Evolutionary conservation across 2,113 vertebrate genomes (phyloP).

Genomic region (Craseonycteris thonglongyai): DNA sequence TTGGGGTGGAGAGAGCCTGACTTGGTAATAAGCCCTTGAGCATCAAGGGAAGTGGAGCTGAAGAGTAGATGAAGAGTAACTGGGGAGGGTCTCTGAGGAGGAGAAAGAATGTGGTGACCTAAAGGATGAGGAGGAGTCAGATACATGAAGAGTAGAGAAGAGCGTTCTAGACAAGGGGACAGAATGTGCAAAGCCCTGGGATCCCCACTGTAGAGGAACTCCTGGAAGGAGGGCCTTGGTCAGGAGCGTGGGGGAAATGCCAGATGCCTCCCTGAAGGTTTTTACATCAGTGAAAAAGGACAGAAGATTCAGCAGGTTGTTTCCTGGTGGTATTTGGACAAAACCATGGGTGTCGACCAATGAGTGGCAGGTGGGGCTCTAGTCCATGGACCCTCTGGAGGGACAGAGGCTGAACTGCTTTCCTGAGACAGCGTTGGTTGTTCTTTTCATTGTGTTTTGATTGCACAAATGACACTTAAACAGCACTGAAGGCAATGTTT

Average conservation of each 20-base stretch:
- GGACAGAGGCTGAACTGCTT: background rate
- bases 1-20: background rate
- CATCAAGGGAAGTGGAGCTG: background rate
- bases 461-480: slow-evolving; percentile 27
- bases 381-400: background rate
- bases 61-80: background rate
- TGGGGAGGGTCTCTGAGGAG: background rate
- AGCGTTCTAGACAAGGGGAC: background rate
- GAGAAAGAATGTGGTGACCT: background rate
- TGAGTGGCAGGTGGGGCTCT: background rate
- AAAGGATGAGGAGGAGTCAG: background rate
- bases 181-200: background rate
- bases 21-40: background rate
- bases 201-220: background rate
- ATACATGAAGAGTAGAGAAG: background rate
- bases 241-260: background rate
- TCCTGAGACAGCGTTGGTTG: background rate
- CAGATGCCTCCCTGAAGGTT: background rate
- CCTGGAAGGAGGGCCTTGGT: background rate
- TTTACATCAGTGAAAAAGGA: background rate
- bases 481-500: slow-evolving; percentile 17
- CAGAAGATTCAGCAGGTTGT: background rate
- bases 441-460: slow-evolving; percentile 34
- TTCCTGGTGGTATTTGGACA: background rate
- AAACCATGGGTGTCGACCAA: background rate